These are phyloP conservation scores for Lepus timidus DNA, from an alignment of 2,113 vertebrate genomes.

Conservation along the genomic window DNA sequence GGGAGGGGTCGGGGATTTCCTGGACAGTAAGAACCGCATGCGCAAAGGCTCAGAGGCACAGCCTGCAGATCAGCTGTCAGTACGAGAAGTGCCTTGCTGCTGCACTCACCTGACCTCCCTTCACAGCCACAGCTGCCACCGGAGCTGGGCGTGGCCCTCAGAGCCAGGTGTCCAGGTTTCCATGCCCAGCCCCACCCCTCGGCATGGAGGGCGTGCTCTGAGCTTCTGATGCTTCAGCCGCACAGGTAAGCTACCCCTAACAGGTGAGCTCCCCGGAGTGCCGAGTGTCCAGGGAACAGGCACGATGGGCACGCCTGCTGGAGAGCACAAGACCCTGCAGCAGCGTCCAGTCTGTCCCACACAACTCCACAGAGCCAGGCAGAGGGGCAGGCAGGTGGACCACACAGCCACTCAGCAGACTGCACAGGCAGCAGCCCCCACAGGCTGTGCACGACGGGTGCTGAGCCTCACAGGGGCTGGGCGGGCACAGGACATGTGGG, in stretches of 20 bases:
- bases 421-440: background rate
- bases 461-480: background rate
- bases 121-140: background rate
- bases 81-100: accelerated
- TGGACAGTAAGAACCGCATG: background rate
- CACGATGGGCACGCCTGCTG: background rate
- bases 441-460: accelerated
- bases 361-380: background rate
- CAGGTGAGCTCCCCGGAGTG: no score
- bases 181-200: background rate
- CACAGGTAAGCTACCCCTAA: background rate
- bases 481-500: background rate
- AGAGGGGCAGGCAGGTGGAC: background rate
- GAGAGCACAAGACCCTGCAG: background rate
- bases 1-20: background rate
- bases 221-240: background rate
- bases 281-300: background rate
- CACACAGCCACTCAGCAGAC: background rate
- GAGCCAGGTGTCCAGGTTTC: background rate
- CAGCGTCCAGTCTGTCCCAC: no score
- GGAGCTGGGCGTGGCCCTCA: background rate
- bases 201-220: background rate
- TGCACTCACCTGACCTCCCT: background rate
- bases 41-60: background rate
- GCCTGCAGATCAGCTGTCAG: background rate